Percentiles rank a stretch among this genome's conserved stretches.
Evolutionary conservation across 2,888 invertebrate genomes (phyloP).

Genomic region (Papilio protenor): DNA sequence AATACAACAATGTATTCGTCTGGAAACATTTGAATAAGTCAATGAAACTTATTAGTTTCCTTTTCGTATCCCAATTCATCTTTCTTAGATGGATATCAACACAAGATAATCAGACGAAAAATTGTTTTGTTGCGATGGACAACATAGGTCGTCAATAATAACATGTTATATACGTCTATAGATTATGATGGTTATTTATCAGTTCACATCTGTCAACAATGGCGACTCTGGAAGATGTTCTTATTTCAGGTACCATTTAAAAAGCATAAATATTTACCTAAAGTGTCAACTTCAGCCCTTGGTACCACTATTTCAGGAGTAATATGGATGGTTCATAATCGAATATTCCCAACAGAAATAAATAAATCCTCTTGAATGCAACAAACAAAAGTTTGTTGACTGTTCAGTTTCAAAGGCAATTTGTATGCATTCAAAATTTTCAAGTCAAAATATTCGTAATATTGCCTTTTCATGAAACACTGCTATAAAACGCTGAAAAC

Average conservation of each 20-base stretch:
- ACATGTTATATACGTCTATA: slow-evolving; percentile 54
- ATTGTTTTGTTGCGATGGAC: slow-evolving; percentile 38
- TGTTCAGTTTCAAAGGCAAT: slow-evolving; percentile 81
- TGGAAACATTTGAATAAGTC: slow-evolving; percentile 24
- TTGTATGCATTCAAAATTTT: slow-evolving; percentile 75
- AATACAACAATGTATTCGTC: slow-evolving; percentile 3
- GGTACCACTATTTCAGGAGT: slow-evolving; percentile 75
- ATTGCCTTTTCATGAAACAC: slow-evolving; percentile 77
- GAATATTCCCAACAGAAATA: slow-evolving; percentile 71
- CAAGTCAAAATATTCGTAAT: slow-evolving; percentile 70
- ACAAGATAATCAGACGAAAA: slow-evolving; percentile 41
- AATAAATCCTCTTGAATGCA: slow-evolving; percentile 77
- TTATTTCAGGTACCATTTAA: slow-evolving; percentile 62
- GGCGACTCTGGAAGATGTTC: slow-evolving; percentile 77
- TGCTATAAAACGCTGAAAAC: slow-evolving; percentile 81
- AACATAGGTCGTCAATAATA: slow-evolving; percentile 54
- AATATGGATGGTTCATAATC: slow-evolving; percentile 79
- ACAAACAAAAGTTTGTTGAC: slow-evolving; percentile 85
- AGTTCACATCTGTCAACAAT: slow-evolving; percentile 75
- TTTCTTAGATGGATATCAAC: slow-evolving; percentile 35
- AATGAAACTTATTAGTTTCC: background rate
- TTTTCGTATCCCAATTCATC: background rate
- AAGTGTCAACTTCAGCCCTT: slow-evolving; percentile 77
- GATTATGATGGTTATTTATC: slow-evolving; percentile 58
- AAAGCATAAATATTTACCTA: slow-evolving; percentile 74